phyloP scores from a whole-genome alignment of 2,113 vertebrate species.

The Noctilio leporinus region DNA sequence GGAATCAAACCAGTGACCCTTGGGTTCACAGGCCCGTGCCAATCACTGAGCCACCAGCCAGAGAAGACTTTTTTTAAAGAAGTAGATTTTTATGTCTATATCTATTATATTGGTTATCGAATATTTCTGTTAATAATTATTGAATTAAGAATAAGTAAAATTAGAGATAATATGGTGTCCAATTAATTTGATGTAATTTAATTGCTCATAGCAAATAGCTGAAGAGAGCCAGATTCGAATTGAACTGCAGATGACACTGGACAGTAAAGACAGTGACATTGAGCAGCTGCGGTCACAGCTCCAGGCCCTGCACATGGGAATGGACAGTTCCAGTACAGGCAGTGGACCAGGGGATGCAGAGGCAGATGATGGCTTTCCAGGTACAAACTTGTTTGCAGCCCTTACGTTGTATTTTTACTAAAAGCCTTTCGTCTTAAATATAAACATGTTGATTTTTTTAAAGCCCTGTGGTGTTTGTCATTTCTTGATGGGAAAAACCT shows the following conservation, averaged over 20 bases:
- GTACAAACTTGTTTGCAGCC: constrained; percentile 72
- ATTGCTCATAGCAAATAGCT: constrained; percentile 88
- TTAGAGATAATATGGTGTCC: neutral
- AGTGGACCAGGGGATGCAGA: constrained; percentile 93
- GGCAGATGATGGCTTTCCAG: constrained; percentile 89
- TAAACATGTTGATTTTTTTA: neutral
- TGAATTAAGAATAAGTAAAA: neutral
- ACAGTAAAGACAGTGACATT: constrained; percentile 99
- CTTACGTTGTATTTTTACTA: neutral
- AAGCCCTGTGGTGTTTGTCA: neutral
- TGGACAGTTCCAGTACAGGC: constrained; percentile 92
- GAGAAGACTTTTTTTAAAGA: neutral
- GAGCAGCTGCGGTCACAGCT: constrained; percentile 95
- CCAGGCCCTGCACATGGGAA: constrained; percentile 89
- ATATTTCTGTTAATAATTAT: neutral
- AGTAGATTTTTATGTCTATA: neutral
- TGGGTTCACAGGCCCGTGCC: too few species aligned
- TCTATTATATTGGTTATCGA: neutral
- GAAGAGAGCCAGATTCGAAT: constrained; percentile 96
- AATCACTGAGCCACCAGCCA: too few species aligned
- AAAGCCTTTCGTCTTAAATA: neutral
- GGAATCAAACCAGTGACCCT: too few species aligned
- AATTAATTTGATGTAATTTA: neutral
- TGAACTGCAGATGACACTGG: constrained; percentile 98
- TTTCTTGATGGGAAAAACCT: neutral